Evolutionary conservation across 2,888 invertebrate species (phyloP).

Genomic region (Drosophila recens): DNA sequence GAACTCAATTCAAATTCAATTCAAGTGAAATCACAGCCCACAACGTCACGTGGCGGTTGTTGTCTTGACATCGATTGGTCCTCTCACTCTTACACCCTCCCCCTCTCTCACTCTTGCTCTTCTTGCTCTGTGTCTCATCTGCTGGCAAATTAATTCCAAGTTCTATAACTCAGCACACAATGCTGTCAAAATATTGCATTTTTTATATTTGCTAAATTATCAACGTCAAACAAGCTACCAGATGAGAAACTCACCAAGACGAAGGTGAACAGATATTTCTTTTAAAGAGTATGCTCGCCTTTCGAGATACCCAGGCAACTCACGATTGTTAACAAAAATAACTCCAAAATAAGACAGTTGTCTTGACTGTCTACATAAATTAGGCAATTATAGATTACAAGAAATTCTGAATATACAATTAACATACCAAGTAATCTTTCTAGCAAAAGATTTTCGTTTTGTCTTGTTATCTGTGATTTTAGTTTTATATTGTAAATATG

Average conservation of each 20-base stretch:
- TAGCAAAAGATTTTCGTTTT: no score
- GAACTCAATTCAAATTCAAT: not conserved
- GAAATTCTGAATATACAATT: no score
- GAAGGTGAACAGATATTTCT: not conserved
- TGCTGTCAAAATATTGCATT: conserved; percentile 78
- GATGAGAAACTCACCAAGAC: conserved; percentile 13
- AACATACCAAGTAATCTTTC: no score
- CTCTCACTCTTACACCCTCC: not conserved
- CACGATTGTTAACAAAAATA: no score
- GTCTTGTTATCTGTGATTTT: no score
- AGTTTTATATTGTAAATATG: no score
- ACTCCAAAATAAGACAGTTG: no score
- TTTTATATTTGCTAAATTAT: conserved; percentile 65
- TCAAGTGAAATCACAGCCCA: conserved; percentile 35
- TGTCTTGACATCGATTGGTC: conserved; percentile 47
- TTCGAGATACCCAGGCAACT: conserved; percentile 29
- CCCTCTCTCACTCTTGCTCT: not conserved
- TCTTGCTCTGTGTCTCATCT: conserved; percentile 40
- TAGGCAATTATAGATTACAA: no score
- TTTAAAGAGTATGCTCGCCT: conserved; percentile 1
- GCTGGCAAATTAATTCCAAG: conserved; percentile 68
- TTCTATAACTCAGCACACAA: conserved; percentile 74
- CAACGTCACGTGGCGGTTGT: conserved; percentile 44
- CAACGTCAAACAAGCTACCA: conserved; percentile 64
- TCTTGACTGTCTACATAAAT: no score